Base-by-base conservation (phyloP, 64 coral and sea anemone species). In the Stichodactyla mertensii region DNA sequence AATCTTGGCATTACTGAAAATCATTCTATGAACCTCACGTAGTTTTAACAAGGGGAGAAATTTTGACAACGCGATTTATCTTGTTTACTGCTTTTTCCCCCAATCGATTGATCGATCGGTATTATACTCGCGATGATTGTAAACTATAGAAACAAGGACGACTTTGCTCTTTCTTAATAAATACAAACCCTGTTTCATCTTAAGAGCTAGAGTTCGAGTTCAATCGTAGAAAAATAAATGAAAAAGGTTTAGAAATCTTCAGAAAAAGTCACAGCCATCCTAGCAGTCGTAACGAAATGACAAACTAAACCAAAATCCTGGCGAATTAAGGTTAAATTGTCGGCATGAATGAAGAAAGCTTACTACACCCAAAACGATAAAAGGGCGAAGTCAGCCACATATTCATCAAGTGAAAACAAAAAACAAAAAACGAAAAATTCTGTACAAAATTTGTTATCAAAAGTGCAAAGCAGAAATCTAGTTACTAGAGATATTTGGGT, bases 291-390 rank as follows among this genome's bases (percentile, higher is more conserved):
- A 74, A 10, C 69, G 23, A 74, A 31, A 31, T 74, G 69, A 74
- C n/a, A 31, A 74, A 74, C 69, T 74, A 23, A 22, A 69, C 36
- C 36, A 45, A 4, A 45, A 45, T 4, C 7, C 4, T 22, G 7
- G 64, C 23, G 69, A 74, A 74, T 74, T 74, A 74, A 81, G 16
- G 16, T 66, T 66, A 66, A 78, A 81, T 81, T 81, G 78, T 81
- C 78, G 78, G 78, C 69, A 74, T 11, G 27, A 27, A 23, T 58
- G 1, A 58, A 9, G 56, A 11, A 58, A 9, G 56, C 56, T 58
- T 58, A 58, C 69, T 26, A 81, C 78, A 81, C 78, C 78, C 78
- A 52, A 81, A 74, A 71, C n/a, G 23, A 19, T 74, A 45, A 16
- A 13, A 79, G 78, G 78, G 78, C 78, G 78, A 81, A 80, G 77